A percentile compares a stretch with the other conserved stretches of the same genome.
Conservation (phyloP, 1,140 invertebrate species). For the Homalodisca vitripennis region DNA sequence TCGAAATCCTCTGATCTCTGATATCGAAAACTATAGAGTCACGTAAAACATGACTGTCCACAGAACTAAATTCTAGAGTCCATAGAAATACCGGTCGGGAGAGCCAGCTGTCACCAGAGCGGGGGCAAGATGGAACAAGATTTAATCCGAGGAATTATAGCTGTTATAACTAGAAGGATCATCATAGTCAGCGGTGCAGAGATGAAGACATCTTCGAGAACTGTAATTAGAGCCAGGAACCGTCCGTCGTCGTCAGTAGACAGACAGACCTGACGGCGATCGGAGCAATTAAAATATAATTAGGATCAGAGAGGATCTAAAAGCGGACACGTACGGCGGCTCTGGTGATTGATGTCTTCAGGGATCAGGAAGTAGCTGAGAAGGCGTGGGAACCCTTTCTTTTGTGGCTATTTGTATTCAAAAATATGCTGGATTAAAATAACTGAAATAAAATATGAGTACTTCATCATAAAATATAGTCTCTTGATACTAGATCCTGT, state of each 20-base stretch:
- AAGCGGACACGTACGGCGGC: neutral
- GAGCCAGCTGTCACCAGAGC: too few species aligned
- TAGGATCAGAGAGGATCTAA: neutral
- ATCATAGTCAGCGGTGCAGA: neutral
- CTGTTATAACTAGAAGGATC: neutral
- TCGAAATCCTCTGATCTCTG: too few species aligned
- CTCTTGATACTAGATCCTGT: too few species aligned
- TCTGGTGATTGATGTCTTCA: neutral
- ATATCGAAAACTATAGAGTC: too few species aligned
- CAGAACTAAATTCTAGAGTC: too few species aligned
- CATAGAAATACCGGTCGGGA: too few species aligned
- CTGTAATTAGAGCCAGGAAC: neutral
- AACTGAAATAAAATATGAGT: too few species aligned
- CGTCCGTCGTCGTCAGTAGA: neutral
- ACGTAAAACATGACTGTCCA: too few species aligned
- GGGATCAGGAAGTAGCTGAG: neutral
- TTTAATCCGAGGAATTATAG: neutral
- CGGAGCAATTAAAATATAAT: neutral
- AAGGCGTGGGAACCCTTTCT: neutral
- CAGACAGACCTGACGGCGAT: neutral
- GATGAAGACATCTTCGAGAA: neutral
- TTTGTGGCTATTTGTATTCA: too few species aligned
- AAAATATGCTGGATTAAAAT: too few species aligned
- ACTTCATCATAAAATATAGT: too few species aligned
- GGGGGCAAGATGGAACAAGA: neutral